These are phyloP conservation scores for Bruchidius siliquastri DNA, from an alignment of 2,888 invertebrate genomes.

Conservation along the genomic window DNA sequence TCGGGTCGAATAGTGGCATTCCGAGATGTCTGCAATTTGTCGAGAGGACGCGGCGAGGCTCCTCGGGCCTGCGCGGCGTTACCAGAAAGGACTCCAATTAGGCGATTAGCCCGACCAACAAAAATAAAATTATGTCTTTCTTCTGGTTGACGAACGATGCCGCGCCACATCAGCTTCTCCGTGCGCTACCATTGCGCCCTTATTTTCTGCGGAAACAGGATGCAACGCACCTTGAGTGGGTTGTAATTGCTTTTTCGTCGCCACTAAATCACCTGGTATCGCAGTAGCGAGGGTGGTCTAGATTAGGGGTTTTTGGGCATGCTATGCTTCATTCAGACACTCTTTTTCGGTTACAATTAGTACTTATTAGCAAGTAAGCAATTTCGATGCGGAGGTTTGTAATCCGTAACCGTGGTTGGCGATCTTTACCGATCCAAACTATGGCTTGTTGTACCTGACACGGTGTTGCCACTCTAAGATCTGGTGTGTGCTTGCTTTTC, in stretches of 20 bases:
- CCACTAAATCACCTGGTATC: not conserved
- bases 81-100: constrained; percentile 20
- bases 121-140: constrained; percentile 6
- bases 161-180: not conserved
- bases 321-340: no score
- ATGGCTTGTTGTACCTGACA: no score
- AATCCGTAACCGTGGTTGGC: no score
- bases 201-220: not conserved
- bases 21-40: constrained; percentile 36
- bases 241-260: not conserved
- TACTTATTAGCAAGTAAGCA: no score
- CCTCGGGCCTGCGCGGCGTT: not conserved
- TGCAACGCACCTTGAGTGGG: not conserved
- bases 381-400: no score
- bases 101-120: constrained; percentile 24
- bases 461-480: no score
- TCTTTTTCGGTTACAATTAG: no score
- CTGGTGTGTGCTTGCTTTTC: no score
- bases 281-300: not conserved
- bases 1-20: constrained; percentile 19
- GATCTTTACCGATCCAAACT: no score
- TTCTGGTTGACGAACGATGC: not conserved
- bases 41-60: constrained; percentile 16
- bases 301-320: not conserved
- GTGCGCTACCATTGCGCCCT: not conserved